Conservation (phyloP, 1,140 invertebrate genomes). For the Octopus sinensis region DNA sequence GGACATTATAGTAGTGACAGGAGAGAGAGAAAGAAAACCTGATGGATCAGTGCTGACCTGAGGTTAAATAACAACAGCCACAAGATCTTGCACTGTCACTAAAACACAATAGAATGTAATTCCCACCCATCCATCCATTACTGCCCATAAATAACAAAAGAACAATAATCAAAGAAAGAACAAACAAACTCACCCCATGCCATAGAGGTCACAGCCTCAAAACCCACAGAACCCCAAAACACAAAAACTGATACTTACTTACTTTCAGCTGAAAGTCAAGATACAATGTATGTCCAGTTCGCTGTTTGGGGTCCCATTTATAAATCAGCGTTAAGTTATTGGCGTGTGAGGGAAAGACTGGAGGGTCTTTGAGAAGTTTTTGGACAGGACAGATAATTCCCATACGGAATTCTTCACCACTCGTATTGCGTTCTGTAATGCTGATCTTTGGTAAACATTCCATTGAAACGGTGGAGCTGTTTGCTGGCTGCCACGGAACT, state of each 20-base stretch:
- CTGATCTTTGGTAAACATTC: conserved; percentile 10
- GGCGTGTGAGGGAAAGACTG: conserved; percentile 9
- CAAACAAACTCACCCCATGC: no score
- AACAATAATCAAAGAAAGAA: no score
- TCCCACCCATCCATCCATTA: no score
- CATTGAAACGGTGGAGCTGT: background rate
- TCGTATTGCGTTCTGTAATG: conserved; percentile 1
- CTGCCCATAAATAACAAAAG: no score
- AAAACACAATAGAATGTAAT: no score
- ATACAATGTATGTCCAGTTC: conserved; percentile 10
- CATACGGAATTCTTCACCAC: conserved; percentile 8
- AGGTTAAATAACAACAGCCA: no score
- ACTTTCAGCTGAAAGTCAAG: conserved; percentile 15
- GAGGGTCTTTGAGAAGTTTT: conserved; percentile 7
- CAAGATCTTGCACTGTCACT: no score
- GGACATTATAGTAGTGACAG: no score
- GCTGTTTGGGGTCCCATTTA: conserved; percentile 4
- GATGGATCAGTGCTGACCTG: no score
- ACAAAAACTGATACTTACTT: conserved; percentile 8
- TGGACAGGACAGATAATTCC: conserved; percentile 8
- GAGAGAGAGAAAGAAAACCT: no score
- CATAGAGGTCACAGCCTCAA: no score
- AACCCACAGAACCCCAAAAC: no score
- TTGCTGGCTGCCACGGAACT: background rate
- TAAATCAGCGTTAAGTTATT: conserved; percentile 4